Evolutionary conservation across 2,797 vertebrate genomes (phyloP), one percentile per base, ranked within the genome.

Genomic region (Hippopotamyrus pictus): DNA sequence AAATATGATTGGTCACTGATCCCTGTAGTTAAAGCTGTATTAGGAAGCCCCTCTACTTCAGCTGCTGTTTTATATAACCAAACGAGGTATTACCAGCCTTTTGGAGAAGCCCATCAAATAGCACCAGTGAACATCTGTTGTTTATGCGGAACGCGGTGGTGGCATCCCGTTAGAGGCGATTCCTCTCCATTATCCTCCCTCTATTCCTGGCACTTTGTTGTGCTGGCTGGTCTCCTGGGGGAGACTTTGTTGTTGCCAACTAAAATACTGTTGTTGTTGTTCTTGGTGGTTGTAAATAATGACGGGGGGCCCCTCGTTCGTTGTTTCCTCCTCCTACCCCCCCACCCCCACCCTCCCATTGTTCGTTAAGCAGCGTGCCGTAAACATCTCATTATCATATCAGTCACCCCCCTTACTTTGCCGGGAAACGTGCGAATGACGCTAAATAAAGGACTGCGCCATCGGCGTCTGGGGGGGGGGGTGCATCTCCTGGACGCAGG

Each of bases 321-420:
- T 90, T 89, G 88, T 37, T 9, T 9, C 41, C 17, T 8, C 37
- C 37, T 2, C 46, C 33, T n/a, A n/a, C 8, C 65, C 51, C 41
- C 48, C 7, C 41, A 0, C n/a, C n/a, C 73, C 76, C 48, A 3
- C 41, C 1, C 37, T 11, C 73, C 53, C 48, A 1, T 54, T 9
- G 37, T 59, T 44, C 51, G 37, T 44, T 57, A 91, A 92, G 88
- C 91, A 90, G 88, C 62, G 87, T 90, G 90, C 91, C 88, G 90
- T 92, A 92, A 94, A 94, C 92, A 93, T 93, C 93, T 93, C 91
- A 93, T 93, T 93, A 92, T 89, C 88, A 59, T 69, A 89, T 73
- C 89, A 76, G 89, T 93, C 90, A 92, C 91, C 92, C 91, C 93
- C 89, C 93, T 93, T 90, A 51, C 91, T 88, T 29, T 37, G 46